Evolutionary conservation across 2,888 invertebrate genomes (phyloP).

Genomic region (Agrenia bidenticulata): DNA sequence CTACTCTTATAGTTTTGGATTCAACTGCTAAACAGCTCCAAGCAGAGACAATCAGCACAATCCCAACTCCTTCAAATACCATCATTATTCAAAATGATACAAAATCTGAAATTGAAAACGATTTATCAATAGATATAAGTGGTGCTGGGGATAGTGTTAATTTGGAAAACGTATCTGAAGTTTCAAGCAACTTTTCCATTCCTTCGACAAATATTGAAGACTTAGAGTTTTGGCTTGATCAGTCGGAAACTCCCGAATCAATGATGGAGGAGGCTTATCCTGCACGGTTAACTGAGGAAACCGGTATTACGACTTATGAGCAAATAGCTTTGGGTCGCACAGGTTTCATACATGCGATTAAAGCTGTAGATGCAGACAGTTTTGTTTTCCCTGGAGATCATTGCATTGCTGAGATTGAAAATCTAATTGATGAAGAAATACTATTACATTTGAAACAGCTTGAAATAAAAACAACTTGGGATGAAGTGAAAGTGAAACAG

Average conservation of each 20-base stretch:
- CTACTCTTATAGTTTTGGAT: no score
- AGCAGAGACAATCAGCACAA: no score
- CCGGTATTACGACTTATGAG: background rate
- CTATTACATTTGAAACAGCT: background rate
- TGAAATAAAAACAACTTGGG: no score
- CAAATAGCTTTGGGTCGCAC: conserved; percentile 12
- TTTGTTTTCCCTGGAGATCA: conserved; percentile 30
- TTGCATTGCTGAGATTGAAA: conserved; percentile 23
- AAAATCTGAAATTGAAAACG: no score
- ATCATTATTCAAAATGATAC: no score
- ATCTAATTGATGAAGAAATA: conserved; percentile 34
- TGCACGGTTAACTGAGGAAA: background rate
- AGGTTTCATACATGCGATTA: conserved; percentile 27
- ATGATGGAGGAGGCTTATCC: background rate
- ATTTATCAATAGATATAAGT: no score
- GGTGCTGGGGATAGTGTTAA: background rate
- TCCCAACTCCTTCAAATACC: no score
- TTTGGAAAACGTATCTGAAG: background rate
- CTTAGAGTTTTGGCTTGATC: conserved; percentile 34
- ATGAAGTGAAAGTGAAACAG: no score
- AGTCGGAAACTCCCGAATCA: background rate
- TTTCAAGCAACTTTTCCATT: conserved; percentile 30
- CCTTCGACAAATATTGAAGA: conserved; percentile 41
- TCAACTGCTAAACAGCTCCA: no score
- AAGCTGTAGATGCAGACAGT: conserved; percentile 23